A percentile compares a stretch with the other conserved stretches of the same genome.
phyloP scores from a whole-genome alignment of 2,888 invertebrate genomes.

The Candidula unifasciata region DNA sequence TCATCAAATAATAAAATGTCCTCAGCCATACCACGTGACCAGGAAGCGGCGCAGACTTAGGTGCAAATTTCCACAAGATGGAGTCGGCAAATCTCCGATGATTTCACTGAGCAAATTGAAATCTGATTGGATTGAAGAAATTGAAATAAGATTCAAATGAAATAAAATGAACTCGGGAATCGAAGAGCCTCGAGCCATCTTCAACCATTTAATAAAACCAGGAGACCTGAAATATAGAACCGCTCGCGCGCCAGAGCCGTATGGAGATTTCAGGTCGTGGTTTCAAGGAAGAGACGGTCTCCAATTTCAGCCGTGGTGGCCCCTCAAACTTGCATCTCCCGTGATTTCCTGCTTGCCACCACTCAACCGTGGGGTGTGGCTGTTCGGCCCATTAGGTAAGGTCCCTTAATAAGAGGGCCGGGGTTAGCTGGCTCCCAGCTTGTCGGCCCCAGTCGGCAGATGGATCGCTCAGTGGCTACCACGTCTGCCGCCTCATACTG shows the following conservation, averaged over 20 bases:
- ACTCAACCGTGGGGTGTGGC: slow-evolving; percentile 37
- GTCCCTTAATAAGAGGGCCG: slow-evolving; percentile 44
- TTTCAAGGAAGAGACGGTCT: background rate
- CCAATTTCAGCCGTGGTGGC: background rate
- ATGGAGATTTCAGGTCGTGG: slow-evolving; percentile 5
- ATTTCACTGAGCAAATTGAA: slow-evolving; percentile 18
- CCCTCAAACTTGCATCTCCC: background rate
- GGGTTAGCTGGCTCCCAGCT: slow-evolving; percentile 44
- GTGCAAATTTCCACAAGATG: background rate
- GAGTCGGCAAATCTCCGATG: background rate
- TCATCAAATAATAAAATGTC: background rate
- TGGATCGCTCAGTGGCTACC: slow-evolving; percentile 42
- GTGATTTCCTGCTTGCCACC: slow-evolving; percentile 5
- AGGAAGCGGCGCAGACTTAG: background rate
- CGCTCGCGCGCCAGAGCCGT: background rate
- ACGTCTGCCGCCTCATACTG: slow-evolving; percentile 32
- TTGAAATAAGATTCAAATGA: slow-evolving; percentile 46
- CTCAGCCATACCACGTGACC: background rate
- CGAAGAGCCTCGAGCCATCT: slow-evolving; percentile 30
- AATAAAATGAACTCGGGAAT: slow-evolving; percentile 26
- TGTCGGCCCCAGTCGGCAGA: slow-evolving; percentile 34
- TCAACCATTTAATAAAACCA: slow-evolving; percentile 37
- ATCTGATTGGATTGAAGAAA: slow-evolving; percentile 32
- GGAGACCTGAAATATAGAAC: slow-evolving; percentile 27
- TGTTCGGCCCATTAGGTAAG: slow-evolving; percentile 45